Evolutionary conservation across 37 sponge, comb jelly and placozoan genomes (phyloP).

Genomic region (Petrosia ficiformis): DNA sequence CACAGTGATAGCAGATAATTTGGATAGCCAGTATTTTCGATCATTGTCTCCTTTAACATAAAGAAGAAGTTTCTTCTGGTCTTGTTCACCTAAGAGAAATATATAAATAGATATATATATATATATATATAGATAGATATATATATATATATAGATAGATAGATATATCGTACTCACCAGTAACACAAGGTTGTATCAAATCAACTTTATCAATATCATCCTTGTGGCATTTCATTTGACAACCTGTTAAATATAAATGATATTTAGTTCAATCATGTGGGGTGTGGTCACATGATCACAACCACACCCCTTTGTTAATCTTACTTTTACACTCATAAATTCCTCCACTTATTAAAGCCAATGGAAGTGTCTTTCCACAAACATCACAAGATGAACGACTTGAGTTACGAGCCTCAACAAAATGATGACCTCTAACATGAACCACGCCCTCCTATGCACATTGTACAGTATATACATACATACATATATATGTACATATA

Average conservation of each 20-base stretch:
- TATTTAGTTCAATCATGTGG: neutral
- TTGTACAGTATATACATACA: neutral
- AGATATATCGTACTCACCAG: slow-evolving; percentile 9
- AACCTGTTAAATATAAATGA: slow-evolving; percentile 27
- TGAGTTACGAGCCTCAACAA: slow-evolving; percentile 57
- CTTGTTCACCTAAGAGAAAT: slow-evolving; percentile 28
- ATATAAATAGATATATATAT: neutral
- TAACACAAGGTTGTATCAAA: slow-evolving; percentile 64
- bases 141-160: neutral
- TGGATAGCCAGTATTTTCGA: slow-evolving; percentile 36
- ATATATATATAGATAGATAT: neutral
- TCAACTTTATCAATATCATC: slow-evolving; percentile 58
- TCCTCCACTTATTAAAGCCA: neutral
- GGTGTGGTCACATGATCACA: neutral
- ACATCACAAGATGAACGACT: slow-evolving; percentile 74
- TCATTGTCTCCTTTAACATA: slow-evolving; percentile 38
- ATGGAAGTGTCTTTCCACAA: slow-evolving; percentile 61
- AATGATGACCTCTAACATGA: slow-evolving; percentile 55
- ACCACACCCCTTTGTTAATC: neutral
- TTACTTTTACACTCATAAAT: slow-evolving; percentile 70
- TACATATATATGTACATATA: no score
- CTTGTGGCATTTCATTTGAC: slow-evolving; percentile 77
- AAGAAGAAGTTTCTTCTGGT: slow-evolving; percentile 54
- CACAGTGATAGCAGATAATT: neutral
- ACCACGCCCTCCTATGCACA: slow-evolving; percentile 11